Evolutionary conservation across 92 coral and sea anemone genomes (phyloP).

Genomic region (Epizoanthus stellaris): DNA sequence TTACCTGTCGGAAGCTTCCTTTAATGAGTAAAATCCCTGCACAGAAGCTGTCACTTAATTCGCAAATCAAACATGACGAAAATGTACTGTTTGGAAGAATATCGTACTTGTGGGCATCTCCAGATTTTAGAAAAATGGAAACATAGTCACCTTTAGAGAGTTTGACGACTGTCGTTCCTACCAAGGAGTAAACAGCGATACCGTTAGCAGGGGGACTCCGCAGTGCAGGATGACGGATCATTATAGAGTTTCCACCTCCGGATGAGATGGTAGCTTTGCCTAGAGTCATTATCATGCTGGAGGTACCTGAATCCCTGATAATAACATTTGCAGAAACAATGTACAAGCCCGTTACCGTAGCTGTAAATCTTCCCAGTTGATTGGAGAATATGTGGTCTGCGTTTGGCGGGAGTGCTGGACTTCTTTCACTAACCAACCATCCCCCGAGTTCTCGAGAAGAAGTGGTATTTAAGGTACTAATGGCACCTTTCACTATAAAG

Average conservation of each 20-base stretch:
- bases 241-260: not conserved
- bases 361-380: not conserved
- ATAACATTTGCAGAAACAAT: conserved; percentile 12
- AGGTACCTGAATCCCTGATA: conserved; percentile 11
- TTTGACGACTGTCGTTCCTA: conserved; percentile 30
- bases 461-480: conserved; percentile 15
- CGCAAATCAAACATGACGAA: conserved; percentile 7
- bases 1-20: not conserved
- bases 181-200: not conserved
- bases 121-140: conserved; percentile 14
- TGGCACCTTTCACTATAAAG: not conserved
- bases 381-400: not conserved
- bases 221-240: conserved; percentile 18
- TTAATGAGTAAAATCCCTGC: conserved; percentile 16
- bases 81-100: conserved; percentile 26
- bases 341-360: conserved; percentile 2
- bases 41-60: conserved; percentile 14
- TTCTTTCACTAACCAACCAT: conserved; percentile 6
- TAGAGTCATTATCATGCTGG: conserved; percentile 3
- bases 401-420: not conserved
- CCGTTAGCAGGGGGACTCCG: not conserved
- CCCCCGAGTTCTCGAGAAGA: conserved; percentile 16
- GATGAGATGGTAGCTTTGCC: not conserved
- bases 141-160: conserved; percentile 15
- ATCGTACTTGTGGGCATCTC: not conserved